Conservation (phyloP, 2,888 invertebrate genomes). For the Drosophila pseudotalamancana region DNA sequence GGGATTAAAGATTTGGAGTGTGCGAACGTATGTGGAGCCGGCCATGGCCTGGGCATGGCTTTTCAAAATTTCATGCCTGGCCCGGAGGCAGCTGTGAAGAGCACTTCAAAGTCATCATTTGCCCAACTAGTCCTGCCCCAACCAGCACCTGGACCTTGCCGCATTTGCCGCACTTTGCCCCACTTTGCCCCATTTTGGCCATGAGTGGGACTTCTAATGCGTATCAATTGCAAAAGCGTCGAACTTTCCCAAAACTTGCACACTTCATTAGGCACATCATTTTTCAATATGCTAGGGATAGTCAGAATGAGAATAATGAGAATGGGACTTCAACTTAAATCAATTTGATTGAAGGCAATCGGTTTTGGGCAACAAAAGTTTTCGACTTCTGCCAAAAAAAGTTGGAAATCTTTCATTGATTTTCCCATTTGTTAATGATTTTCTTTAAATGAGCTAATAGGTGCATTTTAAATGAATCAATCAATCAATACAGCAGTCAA, state of each 20-base stretch:
- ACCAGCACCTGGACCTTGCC: neutral
- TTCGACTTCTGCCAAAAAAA: too few species aligned
- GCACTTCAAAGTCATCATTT: conserved; percentile 46
- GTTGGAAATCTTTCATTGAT: too few species aligned
- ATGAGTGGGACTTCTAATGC: conserved; percentile 36
- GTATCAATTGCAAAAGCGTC: conserved; percentile 56
- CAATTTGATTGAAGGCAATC: too few species aligned
- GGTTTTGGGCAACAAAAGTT: too few species aligned
- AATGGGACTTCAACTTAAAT: neutral
- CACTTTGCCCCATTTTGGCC: neutral
- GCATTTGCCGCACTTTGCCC: neutral
- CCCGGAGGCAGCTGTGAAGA: conserved; percentile 19
- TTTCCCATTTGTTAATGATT: too few species aligned
- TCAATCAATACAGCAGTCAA: too few species aligned
- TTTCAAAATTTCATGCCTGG: conserved; percentile 44
- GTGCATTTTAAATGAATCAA: too few species aligned
- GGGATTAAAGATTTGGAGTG: conserved; percentile 56
- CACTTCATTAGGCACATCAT: conserved; percentile 60
- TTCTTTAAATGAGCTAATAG: too few species aligned
- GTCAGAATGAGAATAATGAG: neutral
- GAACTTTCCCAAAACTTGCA: conserved; percentile 59
- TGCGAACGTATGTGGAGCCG: neutral
- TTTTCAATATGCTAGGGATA: conserved; percentile 31
- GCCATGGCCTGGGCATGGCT: neutral
- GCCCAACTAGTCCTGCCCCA: conserved; percentile 11